Base-by-base conservation (phyloP, 1,140 invertebrate species). In the Agrilus planipennis region DNA sequence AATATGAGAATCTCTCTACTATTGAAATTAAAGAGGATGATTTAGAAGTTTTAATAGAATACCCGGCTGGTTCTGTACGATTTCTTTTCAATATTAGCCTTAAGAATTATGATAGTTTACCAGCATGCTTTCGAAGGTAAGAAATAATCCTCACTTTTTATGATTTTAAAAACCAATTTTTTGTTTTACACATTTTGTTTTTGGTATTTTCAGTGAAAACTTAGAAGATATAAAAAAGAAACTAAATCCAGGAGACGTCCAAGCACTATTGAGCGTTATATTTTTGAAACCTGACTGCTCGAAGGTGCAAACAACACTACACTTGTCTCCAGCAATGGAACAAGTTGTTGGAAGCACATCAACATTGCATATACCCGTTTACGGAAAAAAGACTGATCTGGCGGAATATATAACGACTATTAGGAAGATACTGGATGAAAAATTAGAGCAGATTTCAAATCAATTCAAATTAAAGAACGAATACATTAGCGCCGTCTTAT, bases 321-420 rank as follows among this genome's bases (percentile, higher is more conserved):
- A 51, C 23, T 39, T 64, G 12, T 57, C 57, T 6, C 57, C 58
- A 11, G 45, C 49, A 23, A 23, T 60, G 5, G 55, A 62, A 38
- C 52, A 57, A 25, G 42, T 53, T 11, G 35, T 64, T 11, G 51
- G 52, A 19, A 47, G 45, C 30, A 30, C 41, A 2, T 36, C 39
- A 35, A 17, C 38, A 1, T 41, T 54, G 17, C 36, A 49, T n/a
- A 39, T 59, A 6, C 54, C 59, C n/a, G 30, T 46, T 11, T 54
- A 49, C 29, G 35, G 41, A 14, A 54, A 52, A 28, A 46, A 53
- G 7, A 39, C 34, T 10, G 44, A 44, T 17, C 30, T 62, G 19
- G 23, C 44, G 14, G 45, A 61, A 17, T 60, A 60, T 46, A 52
- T 58, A 4, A 42, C 49, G 17, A 2, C 21, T 21, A 51, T 62